Percentiles rank a stretch among this genome's conserved stretches.
These are phyloP conservation scores for Myotis davidii DNA, from an alignment of 2,113 vertebrate genomes.

Conservation along the genomic window DNA sequence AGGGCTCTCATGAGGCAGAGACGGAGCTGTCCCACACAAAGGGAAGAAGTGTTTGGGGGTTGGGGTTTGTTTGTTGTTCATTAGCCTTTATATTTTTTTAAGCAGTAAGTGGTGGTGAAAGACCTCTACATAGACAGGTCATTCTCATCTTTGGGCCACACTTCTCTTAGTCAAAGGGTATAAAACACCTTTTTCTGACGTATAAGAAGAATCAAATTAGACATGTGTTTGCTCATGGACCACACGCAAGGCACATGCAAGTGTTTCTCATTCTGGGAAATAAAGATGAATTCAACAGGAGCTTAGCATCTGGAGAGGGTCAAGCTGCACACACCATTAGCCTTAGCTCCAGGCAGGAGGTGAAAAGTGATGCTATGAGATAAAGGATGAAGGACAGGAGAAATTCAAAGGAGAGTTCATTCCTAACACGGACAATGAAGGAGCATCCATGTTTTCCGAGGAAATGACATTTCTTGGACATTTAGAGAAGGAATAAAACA, in stretches of 20 bases:
- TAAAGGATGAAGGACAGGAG: background rate
- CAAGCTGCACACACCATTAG: background rate
- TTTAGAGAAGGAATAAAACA: background rate
- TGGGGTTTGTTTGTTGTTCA: background rate
- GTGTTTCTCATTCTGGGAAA: background rate
- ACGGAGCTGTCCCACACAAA: background rate
- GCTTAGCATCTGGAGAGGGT: background rate
- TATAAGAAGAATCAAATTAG: background rate
- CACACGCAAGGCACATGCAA: background rate
- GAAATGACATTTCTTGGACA: background rate
- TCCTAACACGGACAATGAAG: background rate
- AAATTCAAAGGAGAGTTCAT: background rate
- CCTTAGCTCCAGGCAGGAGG: background rate
- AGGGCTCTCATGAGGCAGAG: background rate
- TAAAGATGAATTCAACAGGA: background rate
- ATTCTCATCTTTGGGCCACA: background rate
- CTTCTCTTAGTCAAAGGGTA: background rate
- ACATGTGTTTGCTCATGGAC: background rate
- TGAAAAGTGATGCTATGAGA: background rate
- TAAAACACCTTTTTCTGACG: background rate
- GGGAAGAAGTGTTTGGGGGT: background rate
- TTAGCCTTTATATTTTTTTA: background rate
- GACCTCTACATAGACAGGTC: background rate
- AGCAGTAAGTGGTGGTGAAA: background rate
- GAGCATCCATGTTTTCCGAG: background rate